Base-by-base conservation (phyloP, 1,140 invertebrate genomes). In the Globodera ellingtonae region DNA sequence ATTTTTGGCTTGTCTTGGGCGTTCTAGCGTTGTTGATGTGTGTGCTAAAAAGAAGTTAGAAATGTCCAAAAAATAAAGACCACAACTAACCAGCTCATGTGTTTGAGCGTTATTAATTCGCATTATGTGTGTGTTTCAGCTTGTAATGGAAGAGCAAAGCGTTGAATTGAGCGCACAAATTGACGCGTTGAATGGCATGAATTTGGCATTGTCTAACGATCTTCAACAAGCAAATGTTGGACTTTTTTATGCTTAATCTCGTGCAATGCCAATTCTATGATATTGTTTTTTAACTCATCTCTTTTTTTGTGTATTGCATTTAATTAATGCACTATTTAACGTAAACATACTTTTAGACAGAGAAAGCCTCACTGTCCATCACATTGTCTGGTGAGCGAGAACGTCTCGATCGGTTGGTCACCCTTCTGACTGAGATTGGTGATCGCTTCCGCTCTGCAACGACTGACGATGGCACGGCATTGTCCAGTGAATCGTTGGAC, bases 331-430 rank as follows among this genome's bases (percentile, higher is more conserved):
- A 35, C 35, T 35, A 35, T 24, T 24, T 35, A 35, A 35, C 35
- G 35, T 35, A 35, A 35, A 35, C 35, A 35, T 35, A 35, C 44
- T 70, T 79, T 72, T 10, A 79, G 78, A 77, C 78, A 46, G 72
- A 81, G 48, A 83, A 84, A 10, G 66, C 70, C 21, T 15, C 65
- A 56, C 80, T 81, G n/a, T 66, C 79, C 24, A 59, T 21, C 10
- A 70, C 79, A 13, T 46, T 81, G n/a, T 78, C n/a, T 6, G 13
- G 52, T 18, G 79, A 82, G 72, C 65, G 72, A 71, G 21, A 15
- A 10, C 77, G 78, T 21, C 70, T 84, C 24, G 81, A 79, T 6
- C 47, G 56, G 18, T 18, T 83, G 35, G 67, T 80, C 8, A 75
- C 46, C 9, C 47, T 70, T 46, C 46, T 83, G 67, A 47, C 75